Conservation (phyloP, 1,140 invertebrate species). For the Leptopilina clavipes region DNA sequence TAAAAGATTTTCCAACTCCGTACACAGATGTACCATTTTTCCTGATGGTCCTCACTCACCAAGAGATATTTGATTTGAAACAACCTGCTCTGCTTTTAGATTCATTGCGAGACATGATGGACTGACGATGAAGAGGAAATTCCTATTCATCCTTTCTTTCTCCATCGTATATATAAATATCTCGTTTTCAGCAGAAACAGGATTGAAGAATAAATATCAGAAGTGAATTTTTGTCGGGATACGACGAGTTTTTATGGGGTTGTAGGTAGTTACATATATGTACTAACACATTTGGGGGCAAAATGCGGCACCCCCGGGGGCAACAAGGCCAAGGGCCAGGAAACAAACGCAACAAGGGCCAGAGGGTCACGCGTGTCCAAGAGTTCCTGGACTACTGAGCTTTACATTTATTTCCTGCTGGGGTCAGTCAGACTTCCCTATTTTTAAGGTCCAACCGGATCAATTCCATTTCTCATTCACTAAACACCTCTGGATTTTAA, state of each 20-base stretch:
- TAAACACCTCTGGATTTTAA: too few species aligned
- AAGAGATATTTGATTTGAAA: neutral
- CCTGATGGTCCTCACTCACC: too few species aligned
- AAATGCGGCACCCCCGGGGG: conserved; percentile 48
- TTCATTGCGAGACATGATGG: neutral
- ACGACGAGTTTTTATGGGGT: neutral
- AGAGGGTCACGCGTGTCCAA: conserved; percentile 60
- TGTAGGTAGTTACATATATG: neutral
- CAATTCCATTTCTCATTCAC: neutral
- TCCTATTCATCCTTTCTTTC: neutral
- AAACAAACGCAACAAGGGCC: conserved; percentile 47
- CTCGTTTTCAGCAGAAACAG: too few species aligned
- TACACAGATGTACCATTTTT: conserved; percentile 6
- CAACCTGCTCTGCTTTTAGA: neutral
- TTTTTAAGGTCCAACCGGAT: neutral
- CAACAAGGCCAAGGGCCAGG: conserved; percentile 46
- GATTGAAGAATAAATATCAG: too few species aligned
- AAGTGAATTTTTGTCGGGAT: too few species aligned
- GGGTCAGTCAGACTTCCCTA: conserved; percentile 27
- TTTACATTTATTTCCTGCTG: conserved; percentile 53
- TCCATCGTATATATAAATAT: too few species aligned
- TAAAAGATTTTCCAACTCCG: neutral
- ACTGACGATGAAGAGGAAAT: neutral
- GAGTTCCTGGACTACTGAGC: conserved; percentile 52
- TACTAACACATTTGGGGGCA: conserved; percentile 15